phyloP scores from a whole-genome alignment of 1,140 invertebrate species.

The Hylaeus volcanicus region DNA sequence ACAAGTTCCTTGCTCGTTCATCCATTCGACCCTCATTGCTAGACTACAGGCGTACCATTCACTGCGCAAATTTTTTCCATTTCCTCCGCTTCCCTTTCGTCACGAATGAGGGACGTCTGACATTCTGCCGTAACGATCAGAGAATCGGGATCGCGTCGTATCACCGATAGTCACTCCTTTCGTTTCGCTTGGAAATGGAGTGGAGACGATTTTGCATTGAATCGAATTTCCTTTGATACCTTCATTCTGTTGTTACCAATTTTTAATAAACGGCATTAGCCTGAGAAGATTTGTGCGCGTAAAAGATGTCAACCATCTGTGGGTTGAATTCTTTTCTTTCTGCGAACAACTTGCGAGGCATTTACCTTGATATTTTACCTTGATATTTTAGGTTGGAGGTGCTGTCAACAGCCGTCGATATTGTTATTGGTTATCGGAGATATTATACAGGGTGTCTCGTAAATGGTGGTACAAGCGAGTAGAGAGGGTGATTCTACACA shows the following conservation, averaged over 20 bases:
- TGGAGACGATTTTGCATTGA: conserved; percentile 13
- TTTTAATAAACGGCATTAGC: too few relatives aligned
- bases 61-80: conserved; percentile 34
- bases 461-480: too few relatives aligned
- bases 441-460: too few relatives aligned
- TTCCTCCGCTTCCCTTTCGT: conserved; percentile 29
- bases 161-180: neutral
- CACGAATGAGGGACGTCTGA: conserved; percentile 52
- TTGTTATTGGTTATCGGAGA: too few relatives aligned
- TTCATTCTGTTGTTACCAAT: neutral
- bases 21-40: conserved; percentile 43
- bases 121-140: conserved; percentile 33
- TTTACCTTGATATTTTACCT: too few relatives aligned
- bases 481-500: too few relatives aligned
- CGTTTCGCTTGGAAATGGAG: neutral
- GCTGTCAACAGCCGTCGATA: too few relatives aligned
- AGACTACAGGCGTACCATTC: conserved; percentile 47
- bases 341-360: too few relatives aligned
- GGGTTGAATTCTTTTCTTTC: too few relatives aligned
- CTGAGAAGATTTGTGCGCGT: too few relatives aligned
- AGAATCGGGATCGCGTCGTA: conserved; percentile 28
- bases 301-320: too few relatives aligned
- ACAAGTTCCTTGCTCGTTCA: conserved; percentile 13
- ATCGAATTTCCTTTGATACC: neutral
- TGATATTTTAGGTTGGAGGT: too few relatives aligned